These are phyloP conservation scores for Mionectes olivaceus DNA, from an alignment of 2,797 vertebrate genomes.

Conservation along the genomic window DNA sequence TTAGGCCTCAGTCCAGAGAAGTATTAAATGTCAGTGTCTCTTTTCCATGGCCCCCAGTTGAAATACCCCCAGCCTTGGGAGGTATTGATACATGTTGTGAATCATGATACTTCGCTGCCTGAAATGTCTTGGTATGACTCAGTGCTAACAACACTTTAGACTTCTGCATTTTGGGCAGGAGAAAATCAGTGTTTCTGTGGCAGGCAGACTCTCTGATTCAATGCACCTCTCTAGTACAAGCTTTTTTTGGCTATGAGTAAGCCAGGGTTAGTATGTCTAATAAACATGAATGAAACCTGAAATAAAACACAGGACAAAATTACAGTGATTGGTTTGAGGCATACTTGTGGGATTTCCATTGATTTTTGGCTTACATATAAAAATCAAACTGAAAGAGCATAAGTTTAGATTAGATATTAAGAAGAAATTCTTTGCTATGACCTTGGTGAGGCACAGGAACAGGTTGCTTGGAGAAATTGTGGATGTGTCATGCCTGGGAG, in stretches of 20 bases:
- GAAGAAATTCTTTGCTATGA: neutral
- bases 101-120: neutral
- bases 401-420: neutral
- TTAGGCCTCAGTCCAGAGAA: neutral
- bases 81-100: neutral
- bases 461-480: neutral
- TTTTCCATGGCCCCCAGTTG: neutral
- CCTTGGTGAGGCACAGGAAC: rapidly evolving
- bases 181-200: rapidly evolving
- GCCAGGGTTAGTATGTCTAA: neutral
- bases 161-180: neutral
- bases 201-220: neutral
- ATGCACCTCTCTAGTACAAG: neutral
- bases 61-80: neutral
- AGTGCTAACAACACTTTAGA: rapidly evolving
- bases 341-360: neutral
- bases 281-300: neutral
- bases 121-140: neutral
- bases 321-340: neutral
- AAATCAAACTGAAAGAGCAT: neutral
- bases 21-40: neutral
- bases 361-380: neutral
- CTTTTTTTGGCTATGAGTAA: neutral
- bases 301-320: neutral
- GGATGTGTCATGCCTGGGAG: no score